Evolutionary conservation across 2,888 invertebrate species (phyloP).

Genomic region (Amorpha juglandis): DNA sequence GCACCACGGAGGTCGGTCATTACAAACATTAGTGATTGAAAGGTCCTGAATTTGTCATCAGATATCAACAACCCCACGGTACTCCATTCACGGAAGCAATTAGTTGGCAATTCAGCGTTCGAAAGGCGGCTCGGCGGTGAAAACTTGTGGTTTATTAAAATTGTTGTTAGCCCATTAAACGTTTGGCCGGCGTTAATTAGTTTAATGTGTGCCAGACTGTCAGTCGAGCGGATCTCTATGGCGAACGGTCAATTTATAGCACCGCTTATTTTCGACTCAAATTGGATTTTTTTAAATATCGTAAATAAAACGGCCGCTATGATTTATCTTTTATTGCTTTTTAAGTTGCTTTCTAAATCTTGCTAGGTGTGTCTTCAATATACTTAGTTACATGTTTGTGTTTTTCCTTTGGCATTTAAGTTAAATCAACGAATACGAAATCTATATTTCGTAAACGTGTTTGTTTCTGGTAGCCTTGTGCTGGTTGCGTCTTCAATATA

Average conservation of each 20-base stretch:
- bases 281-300: slow-evolving; percentile 26
- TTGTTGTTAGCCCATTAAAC: slow-evolving; percentile 34
- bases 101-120: slow-evolving; percentile 15
- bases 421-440: not conserved
- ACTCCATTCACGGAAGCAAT: slow-evolving; percentile 18
- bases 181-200: slow-evolving; percentile 39
- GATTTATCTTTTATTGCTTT: slow-evolving; percentile 26
- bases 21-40: not conserved
- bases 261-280: slow-evolving; percentile 29
- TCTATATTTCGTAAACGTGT: not conserved
- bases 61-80: not conserved
- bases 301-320: slow-evolving; percentile 28
- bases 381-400: not conserved
- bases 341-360: slow-evolving; percentile 20
- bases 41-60: not conserved
- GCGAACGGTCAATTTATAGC: slow-evolving; percentile 31
- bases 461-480: not conserved
- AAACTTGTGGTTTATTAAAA: slow-evolving; percentile 38
- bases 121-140: slow-evolving; percentile 14
- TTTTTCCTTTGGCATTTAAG: not conserved
- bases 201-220: slow-evolving; percentile 31
- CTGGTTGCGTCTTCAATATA: not conserved
- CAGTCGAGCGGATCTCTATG: slow-evolving; percentile 32
- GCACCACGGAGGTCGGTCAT: too few species aligned
- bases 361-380: slow-evolving; percentile 8